Conservation (phyloP, 2,888 invertebrate genomes). For the Leptopilina drosophilae region DNA sequence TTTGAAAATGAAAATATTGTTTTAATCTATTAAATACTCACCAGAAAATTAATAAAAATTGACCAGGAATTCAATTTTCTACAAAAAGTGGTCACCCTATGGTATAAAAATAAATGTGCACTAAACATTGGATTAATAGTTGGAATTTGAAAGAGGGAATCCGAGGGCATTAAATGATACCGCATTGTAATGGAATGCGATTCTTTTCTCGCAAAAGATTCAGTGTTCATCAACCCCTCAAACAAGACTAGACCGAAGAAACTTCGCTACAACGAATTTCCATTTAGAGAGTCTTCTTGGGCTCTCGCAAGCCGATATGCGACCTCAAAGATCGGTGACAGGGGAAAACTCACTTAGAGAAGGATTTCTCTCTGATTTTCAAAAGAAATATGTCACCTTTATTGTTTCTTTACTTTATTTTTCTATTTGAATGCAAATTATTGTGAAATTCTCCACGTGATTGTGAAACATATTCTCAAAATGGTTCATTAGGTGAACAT, state of each 20-base stretch:
- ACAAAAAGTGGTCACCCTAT: too few relatives aligned
- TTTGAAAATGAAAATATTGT: too few relatives aligned
- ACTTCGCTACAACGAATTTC: slow-evolving; percentile 68
- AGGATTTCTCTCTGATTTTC: not conserved
- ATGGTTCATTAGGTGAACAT: not conserved
- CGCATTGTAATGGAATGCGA: not conserved
- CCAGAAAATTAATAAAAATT: too few relatives aligned
- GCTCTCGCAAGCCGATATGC: slow-evolving; percentile 42
- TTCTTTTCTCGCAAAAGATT: not conserved
- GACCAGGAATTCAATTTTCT: too few relatives aligned
- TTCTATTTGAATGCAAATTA: not conserved
- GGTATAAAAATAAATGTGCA: too few relatives aligned
- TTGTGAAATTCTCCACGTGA: not conserved
- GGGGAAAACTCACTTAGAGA: slow-evolving; percentile 44
- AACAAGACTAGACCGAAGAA: slow-evolving; percentile 45
- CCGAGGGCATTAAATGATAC: not conserved
- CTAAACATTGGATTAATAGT: not conserved
- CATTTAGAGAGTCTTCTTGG: slow-evolving; percentile 68
- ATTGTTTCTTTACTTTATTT: not conserved
- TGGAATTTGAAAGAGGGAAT: not conserved
- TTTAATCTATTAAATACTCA: too few relatives aligned
- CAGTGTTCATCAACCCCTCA: slow-evolving; percentile 29
- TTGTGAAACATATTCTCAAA: not conserved
- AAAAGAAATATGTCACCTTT: slow-evolving; percentile 10
- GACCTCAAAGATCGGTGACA: slow-evolving; percentile 3